Base-by-base conservation (phyloP, 2,888 invertebrate species). In the Drosophila nr. perissopoda region DNA sequence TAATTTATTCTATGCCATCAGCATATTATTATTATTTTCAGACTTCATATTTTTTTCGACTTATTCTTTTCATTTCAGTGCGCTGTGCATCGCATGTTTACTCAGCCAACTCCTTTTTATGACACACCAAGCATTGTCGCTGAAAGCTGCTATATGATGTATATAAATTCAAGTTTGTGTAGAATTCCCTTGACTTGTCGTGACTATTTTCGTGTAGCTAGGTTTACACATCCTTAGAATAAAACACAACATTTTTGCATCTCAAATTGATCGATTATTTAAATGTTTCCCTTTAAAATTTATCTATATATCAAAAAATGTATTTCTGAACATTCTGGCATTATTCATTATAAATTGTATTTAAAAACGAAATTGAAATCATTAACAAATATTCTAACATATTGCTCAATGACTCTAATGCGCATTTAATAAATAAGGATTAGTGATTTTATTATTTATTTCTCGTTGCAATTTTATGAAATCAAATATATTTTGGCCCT, bases 1-100 rank as follows among this genome's bases (percentile, higher is more conserved):
- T 83, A 83, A 89, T 87, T 78, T 85, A 82, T 88, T 79, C 81
- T 75, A 60, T 75, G 76, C 61, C 78, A 78, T 62, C 69, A 75
- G 69, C 70, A 70, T 62, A 76, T 85, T 74, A 67, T 82, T 66
- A 78, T 79, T 70, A 69, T 73, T 80, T 73, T 79, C 65, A 75
- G 72, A 70, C 76, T 81, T 79, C 59, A 76, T 78, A 58, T 57
- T 70, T 52, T 40, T 42, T 42, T 46, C 53, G 31, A 46, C 16
- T 51, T 42, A 36, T 36, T 27, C 2, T 21, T 27, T 67, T 51
- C 16, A 31, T 63, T 69, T 16, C 25, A 46, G 70, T 63, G 68
- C 31, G 46, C 36, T 42, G 25, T 25, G 65, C 68, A 51, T 85
- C 66, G 81, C 88, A 83, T 83, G 86, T 59, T 69, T 61, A 31